Base-by-base conservation (phyloP, 2,797 vertebrate species). In the Cossypha niveicapilla region DNA sequence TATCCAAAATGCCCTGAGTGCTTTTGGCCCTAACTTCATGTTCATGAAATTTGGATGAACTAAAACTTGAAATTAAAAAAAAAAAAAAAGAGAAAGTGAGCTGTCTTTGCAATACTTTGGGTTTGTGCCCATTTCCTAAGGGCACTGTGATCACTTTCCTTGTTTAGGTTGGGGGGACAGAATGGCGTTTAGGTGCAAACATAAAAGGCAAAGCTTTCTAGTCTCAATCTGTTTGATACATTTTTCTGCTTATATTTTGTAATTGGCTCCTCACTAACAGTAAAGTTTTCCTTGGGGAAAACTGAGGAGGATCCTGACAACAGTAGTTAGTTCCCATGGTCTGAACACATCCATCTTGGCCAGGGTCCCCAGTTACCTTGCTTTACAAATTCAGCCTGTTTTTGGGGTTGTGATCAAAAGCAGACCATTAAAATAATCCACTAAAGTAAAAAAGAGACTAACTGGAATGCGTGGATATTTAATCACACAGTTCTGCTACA, bases 41-140 rank as follows among this genome's bases (percentile, higher is more conserved):
- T 71, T 93, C 34, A 53, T 68, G 68, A 78, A 88, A 72, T 65
- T 14, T 70, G 28, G 18, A 92, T 88, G 73, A 84, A 66, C 67
- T 79, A 62, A 71, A 84, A 62, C 18, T 39, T 67, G 50, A 90
- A 76, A 78, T 22, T 3, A n/a, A 45, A 65, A 41, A 42, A 42
- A 44, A 44, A 44, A 42, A 42, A 21, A 44, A 44, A 28, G 22
- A 77, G 21, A 83, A 77, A 75, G 21, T 19, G 32, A 32, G 5
- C 16, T 65, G 15, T 61, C 54, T 83, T 86, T 9, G 8, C 44
- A 53, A 11, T 60, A 27, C 11, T 60, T 75, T 77, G 41, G 9
- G 3, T 74, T 80, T 77, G 42, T 65, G 45, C 48, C 57, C 17
- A 5, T 74, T 80, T 95, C 82, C 90, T 63, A n/a, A 58, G 47